Base-by-base conservation (phyloP, 1,140 invertebrate species). In the Telenomus remus region DNA sequence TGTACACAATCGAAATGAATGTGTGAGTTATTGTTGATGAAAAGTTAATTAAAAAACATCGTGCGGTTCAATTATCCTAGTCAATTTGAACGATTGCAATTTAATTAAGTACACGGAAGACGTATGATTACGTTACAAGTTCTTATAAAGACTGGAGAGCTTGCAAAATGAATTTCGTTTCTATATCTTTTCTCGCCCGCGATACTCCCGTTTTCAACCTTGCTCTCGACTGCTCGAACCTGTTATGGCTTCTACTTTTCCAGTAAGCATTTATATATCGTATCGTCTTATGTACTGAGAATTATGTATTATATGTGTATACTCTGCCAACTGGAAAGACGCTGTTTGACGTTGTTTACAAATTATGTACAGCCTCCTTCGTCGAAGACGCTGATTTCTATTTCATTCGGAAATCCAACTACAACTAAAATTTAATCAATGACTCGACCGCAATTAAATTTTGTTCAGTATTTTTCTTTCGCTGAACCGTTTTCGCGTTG, bases 121-220 rank as follows among this genome's bases (percentile, higher is more conserved):
- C 69, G 59, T 77, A 77, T 71, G 64, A 72, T 77, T 77, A 59
- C 54, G 68, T 77, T 72, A 72, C 59, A 77, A 64, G 72, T 77
- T 72, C 68, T 77, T 72, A 63, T 39, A 51, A 71, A n/a, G 61
- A 60, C 54, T 39, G 35, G 56, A 12, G 9, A 39, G 51, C 47
- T 65, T 35, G 73, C 50, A 51, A 68, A 76, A 76, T 71, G 68
- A 71, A 63, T 71, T 71, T 53, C 63, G 9, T 68, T 72, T 76
- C 53, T 68, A 54, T 72, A 70, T 68, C 68, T 72, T 60, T 42
- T 42, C 16, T 51, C 37, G 70, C 46, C 56, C 19, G 19, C 19
- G 19, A 27, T 1, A 6, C 19, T 27, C 61, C 61, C 49, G 51
- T 66, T 71, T 69, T 69, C 73, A 61, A 66, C 56, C 70, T 70